Conservation (phyloP, 1,140 invertebrate species). For the Pectinophora gossypiella region DNA sequence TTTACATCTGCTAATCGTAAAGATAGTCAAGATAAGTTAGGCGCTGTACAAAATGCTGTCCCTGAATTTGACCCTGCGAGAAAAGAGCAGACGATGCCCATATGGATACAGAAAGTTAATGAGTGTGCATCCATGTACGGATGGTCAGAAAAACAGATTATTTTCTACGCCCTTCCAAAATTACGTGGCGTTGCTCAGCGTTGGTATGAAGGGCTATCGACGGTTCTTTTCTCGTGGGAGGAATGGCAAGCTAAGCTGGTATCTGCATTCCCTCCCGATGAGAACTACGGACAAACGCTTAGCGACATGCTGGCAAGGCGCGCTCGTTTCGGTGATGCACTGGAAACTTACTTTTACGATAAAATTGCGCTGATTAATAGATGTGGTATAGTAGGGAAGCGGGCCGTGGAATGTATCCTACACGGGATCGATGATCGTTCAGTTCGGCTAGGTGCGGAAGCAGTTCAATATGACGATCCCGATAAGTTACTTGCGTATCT, state of each 20-base stretch:
- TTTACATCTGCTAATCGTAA: neutral
- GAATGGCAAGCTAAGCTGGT: neutral
- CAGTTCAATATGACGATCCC: neutral
- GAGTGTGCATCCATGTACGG: neutral
- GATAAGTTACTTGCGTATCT: neutral
- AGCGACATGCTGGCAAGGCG: neutral
- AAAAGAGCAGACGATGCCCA: neutral
- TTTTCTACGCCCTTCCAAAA: neutral
- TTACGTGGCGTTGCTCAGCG: neutral
- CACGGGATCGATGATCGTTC: constrained; percentile 1
- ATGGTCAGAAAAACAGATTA: neutral
- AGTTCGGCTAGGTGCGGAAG: neutral
- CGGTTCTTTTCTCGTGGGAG: neutral
- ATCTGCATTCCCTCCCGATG: neutral
- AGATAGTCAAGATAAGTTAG: neutral
- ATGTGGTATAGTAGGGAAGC: neutral
- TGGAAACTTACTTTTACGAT: neutral
- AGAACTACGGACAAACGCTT: constrained; percentile 2
- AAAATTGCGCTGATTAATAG: constrained; percentile 1
- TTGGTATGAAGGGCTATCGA: neutral
- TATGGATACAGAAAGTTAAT: neutral
- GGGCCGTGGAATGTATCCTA: constrained; percentile 1
- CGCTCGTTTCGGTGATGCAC: neutral
- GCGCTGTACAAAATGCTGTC: neutral
- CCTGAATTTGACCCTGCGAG: constrained; percentile 1